A percentile compares a stretch with the other conserved stretches of the same genome.
These are phyloP conservation scores for Fregetta grallaria DNA, from an alignment of 2,113 vertebrate species.

Conservation along the genomic window DNA sequence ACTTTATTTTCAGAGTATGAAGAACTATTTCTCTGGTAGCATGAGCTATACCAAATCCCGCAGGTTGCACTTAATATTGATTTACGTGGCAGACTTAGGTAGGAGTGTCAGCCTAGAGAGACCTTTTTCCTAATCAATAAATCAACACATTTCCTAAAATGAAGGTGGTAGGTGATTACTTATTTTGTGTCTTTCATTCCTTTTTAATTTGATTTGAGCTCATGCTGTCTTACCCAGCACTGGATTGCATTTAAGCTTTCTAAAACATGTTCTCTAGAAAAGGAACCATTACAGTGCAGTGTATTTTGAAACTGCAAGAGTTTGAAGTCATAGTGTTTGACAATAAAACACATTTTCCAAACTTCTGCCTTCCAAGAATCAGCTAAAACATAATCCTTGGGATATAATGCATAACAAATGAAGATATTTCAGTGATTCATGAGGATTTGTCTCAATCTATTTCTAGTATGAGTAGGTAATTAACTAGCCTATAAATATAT, in stretches of 20 bases:
- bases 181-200: neutral
- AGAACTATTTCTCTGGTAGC: neutral
- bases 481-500: neutral
- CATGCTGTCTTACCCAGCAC: neutral
- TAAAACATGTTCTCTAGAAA: neutral
- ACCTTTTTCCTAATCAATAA: neutral
- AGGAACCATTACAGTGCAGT: neutral
- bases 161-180: neutral
- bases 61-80: neutral
- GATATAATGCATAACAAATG: neutral
- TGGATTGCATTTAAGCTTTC: neutral
- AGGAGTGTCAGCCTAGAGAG: neutral
- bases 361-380: neutral
- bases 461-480: neutral
- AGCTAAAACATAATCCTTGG: neutral
- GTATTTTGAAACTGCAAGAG: neutral
- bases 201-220: neutral
- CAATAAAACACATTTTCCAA: neutral
- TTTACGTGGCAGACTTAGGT: neutral
- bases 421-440: neutral
- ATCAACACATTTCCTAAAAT: neutral
- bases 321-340: neutral
- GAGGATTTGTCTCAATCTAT: neutral
- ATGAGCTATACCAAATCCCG: neutral
- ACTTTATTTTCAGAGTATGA: neutral